Base-by-base conservation (phyloP, 2,797 vertebrate species). In the Poecilia wingei region DNA sequence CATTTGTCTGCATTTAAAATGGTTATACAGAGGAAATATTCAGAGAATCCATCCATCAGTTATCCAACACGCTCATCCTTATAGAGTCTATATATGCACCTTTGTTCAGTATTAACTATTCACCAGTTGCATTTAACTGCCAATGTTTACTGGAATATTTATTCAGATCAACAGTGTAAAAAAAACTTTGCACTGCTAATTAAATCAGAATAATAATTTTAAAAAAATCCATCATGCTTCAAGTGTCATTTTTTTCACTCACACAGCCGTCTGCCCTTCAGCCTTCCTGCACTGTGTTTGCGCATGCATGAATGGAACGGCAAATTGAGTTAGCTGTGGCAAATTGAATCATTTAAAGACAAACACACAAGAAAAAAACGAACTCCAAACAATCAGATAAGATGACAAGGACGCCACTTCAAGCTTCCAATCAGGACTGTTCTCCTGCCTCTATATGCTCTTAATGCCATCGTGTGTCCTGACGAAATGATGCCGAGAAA, bases 401-500 rank as follows among this genome's bases (percentile, higher is more conserved):
- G 18, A 70, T 28, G 68, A 70, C 13, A 31, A 4, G 1, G 33
- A 70, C 4, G 47, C 69, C 43, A 13, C 55, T 82, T 80, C 13
- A 31, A 28, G 4, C 72, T 84, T 70, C 74, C 78, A 47, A 71
- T 85, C 83, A 78, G 81, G 51, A 6, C 9, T 59, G 77, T 76
- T 79, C 78, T 82, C 39, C 39, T 76, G 66, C 45, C 81, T 57
- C 74, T 0, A 0, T 31, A 79, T 85, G 76, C 87, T 81, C 69
- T 77, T 78, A 77, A 46, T 46, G 25, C 6, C 6, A 16, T 71
- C 12, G 28, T 28, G 36, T 80, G 83, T 83, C 85, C 76, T 55
- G 82, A 87, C 39, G 18, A 85, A 82, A 82, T 57, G 80, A 74
- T 72, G 7, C 22, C 1, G 12, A 45, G 87, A 90, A 79, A 68